A percentile compares a stretch with the other conserved stretches of the same genome.
phyloP scores from a whole-genome alignment of 2,113 vertebrate genomes.

The Apteryx owenii region DNA sequence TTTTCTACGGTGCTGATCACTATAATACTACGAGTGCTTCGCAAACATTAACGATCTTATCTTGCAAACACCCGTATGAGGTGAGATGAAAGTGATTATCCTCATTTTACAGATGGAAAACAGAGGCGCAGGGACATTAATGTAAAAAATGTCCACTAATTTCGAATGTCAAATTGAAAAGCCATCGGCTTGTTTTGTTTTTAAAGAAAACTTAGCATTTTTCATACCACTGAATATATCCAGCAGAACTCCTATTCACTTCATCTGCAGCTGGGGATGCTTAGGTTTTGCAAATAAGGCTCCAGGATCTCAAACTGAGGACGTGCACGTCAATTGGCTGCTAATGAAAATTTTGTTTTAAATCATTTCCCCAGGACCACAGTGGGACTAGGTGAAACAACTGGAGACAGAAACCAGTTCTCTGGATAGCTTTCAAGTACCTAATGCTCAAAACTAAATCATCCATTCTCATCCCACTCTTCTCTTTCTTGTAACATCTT shows the following conservation, averaged over 20 bases:
- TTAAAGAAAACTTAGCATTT: neutral
- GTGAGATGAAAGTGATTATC: slow-evolving; percentile 39
- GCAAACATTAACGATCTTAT: slow-evolving; percentile 53
- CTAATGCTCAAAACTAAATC: neutral
- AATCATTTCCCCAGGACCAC: neutral
- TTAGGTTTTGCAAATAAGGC: slow-evolving; percentile 20
- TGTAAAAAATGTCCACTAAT: slow-evolving; percentile 15
- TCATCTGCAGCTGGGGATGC: slow-evolving; percentile 24
- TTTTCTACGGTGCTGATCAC: slow-evolving; percentile 55
- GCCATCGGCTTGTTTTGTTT: slow-evolving; percentile 5
- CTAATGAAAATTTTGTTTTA: slow-evolving; percentile 17
- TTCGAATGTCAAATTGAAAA: slow-evolving; percentile 47
- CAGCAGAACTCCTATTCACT: neutral
- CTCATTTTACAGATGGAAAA: slow-evolving; percentile 34
- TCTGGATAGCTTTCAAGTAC: neutral
- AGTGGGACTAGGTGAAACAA: neutral
- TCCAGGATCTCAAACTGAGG: slow-evolving; percentile 12
- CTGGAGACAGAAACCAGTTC: neutral
- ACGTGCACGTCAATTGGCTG: neutral
- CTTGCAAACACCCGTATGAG: slow-evolving; percentile 36
- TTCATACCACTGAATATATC: neutral
- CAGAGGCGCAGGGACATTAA: neutral
- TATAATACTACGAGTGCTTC: slow-evolving; percentile 43
- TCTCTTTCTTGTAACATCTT: neutral
- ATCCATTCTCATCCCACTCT: neutral